Percentiles rank a stretch among this genome's conserved stretches.
Conservation (phyloP, 1,140 invertebrate species). For the Drosophila dunni region DNA sequence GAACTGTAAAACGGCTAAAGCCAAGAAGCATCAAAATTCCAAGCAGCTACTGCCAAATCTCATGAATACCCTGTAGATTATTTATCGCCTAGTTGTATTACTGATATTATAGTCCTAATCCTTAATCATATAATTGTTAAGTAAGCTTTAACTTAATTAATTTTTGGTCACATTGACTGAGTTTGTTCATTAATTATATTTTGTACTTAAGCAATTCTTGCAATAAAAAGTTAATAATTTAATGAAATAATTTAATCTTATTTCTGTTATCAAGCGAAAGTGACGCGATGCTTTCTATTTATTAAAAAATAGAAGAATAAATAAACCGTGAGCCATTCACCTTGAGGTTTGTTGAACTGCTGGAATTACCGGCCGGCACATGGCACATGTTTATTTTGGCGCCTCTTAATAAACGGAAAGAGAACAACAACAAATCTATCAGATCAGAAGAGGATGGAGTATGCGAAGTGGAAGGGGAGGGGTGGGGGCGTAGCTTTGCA, state of each 20-base stretch:
- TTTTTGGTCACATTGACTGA: slow-evolving; percentile 68
- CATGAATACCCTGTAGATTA: slow-evolving; percentile 5
- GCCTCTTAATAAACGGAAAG: slow-evolving; percentile 25
- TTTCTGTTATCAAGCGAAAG: neutral
- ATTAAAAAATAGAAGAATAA: neutral
- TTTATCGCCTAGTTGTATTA: slow-evolving; percentile 52
- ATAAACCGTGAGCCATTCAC: slow-evolving; percentile 15
- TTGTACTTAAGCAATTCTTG: slow-evolving; percentile 38
- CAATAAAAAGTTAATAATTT: slow-evolving; percentile 37
- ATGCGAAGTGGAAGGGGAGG: neutral
- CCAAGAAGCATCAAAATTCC: slow-evolving; percentile 18
- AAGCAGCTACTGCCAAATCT: slow-evolving; percentile 74
- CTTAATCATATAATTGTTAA: slow-evolving; percentile 32
- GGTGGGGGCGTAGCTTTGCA: neutral
- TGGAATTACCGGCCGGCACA: slow-evolving; percentile 51
- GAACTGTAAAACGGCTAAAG: slow-evolving; percentile 62
- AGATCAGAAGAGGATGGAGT: no score
- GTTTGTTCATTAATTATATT: slow-evolving; percentile 11
- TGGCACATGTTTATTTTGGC: slow-evolving; percentile 34
- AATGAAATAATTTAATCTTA: neutral
- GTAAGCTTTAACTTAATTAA: slow-evolving; percentile 16
- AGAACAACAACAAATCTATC: slow-evolving; percentile 8
- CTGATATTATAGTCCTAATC: slow-evolving; percentile 16
- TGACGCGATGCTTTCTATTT: slow-evolving; percentile 18
- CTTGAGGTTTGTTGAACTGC: slow-evolving; percentile 50